A percentile compares a stretch with the other conserved stretches of the same genome.
Conservation (phyloP, 2,888 invertebrate species). For the Rutpela maculata region DNA sequence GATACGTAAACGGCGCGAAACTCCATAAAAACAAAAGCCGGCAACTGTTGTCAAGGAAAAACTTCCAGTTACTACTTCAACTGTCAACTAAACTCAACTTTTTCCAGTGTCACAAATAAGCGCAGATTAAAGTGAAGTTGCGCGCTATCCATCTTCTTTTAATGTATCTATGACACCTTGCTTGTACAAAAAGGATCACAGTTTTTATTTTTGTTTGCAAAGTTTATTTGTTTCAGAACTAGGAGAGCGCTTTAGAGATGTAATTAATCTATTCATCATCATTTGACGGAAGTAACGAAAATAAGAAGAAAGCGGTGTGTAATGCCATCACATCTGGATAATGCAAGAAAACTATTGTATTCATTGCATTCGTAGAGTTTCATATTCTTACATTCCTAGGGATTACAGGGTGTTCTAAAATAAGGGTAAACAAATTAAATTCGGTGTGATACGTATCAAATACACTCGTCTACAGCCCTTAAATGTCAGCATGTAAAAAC, state of each 20-base stretch:
- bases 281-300: neutral
- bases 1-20: constrained; percentile 27
- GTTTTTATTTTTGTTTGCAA: neutral
- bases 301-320: neutral
- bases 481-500: no score
- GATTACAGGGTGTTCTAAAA: no score
- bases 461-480: no score
- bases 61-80: constrained; percentile 56
- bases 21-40: constrained; percentile 43
- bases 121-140: constrained; percentile 59
- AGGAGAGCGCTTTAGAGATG: neutral
- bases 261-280: constrained; percentile 2
- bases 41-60: constrained; percentile 59
- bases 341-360: neutral
- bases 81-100: constrained; percentile 53
- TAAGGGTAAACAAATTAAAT: no score
- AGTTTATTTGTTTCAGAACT: constrained; percentile 1
- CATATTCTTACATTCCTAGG: no score
- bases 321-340: neutral
- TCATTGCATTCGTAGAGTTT: neutral
- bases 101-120: constrained; percentile 55
- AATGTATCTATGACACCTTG: constrained; percentile 53
- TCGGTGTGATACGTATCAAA: no score
- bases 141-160: constrained; percentile 54
- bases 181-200: constrained; percentile 44